phyloP scores from a whole-genome alignment of 2,888 invertebrate genomes.

The Scaptomyza reducta region DNA sequence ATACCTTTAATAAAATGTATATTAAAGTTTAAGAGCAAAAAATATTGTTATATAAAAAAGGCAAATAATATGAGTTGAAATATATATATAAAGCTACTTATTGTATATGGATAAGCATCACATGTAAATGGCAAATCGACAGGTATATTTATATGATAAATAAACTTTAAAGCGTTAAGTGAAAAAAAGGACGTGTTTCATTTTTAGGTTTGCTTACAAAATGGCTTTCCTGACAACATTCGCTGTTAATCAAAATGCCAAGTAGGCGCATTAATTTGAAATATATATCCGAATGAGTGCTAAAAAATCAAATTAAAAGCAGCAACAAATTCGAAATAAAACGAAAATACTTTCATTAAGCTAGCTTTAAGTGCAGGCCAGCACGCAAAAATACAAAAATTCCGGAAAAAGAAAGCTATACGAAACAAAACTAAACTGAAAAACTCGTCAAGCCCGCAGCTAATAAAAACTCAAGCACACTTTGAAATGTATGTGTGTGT shows the following conservation, averaged over 20 bases:
- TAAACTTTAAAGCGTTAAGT: slow-evolving; percentile 62
- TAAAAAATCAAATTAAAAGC: slow-evolving; percentile 73
- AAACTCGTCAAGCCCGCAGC: slow-evolving; percentile 57
- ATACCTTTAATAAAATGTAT: slow-evolving; percentile 34
- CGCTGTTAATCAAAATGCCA: slow-evolving; percentile 45
- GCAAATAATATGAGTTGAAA: slow-evolving; percentile 38
- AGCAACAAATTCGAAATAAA: slow-evolving; percentile 64
- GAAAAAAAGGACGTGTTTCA: not conserved
- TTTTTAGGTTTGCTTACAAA: slow-evolving; percentile 22
- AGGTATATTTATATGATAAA: slow-evolving; percentile 78
- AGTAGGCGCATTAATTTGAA: slow-evolving; percentile 62
- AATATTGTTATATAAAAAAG: slow-evolving; percentile 50
- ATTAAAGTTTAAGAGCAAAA: slow-evolving; percentile 28
- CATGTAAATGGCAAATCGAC: slow-evolving; percentile 70
- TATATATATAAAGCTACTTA: slow-evolving; percentile 19
- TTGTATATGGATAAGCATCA: slow-evolving; percentile 54
- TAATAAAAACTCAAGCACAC: slow-evolving; percentile 61
- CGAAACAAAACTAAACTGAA: slow-evolving; percentile 14
- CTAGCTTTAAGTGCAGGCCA: slow-evolving; percentile 65
- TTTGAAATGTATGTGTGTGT: slow-evolving; percentile 22
- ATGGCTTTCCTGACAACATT: slow-evolving; percentile 15
- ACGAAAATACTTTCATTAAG: slow-evolving; percentile 69
- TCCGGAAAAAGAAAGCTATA: slow-evolving; percentile 36
- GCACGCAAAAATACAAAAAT: slow-evolving; percentile 66
- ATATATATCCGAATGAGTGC: slow-evolving; percentile 43